A percentile compares a stretch with the other conserved stretches of the same genome.
phyloP scores from a whole-genome alignment of 2,888 invertebrate genomes.

The Meloe dianella region DNA sequence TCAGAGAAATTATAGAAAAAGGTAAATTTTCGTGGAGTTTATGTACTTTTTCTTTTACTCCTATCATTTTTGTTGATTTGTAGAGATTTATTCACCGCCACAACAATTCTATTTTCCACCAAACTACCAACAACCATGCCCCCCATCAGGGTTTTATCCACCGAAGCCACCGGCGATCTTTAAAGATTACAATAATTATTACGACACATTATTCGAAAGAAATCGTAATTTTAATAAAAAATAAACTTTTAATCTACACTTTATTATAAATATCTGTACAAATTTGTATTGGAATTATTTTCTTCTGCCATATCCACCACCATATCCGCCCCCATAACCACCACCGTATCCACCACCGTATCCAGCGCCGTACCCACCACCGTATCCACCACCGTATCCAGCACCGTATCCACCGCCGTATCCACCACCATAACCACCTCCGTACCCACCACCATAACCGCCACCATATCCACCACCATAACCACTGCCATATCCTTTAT shows the following conservation, averaged over 20 bases:
- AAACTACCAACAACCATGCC: not conserved
- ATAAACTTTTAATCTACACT: not conserved
- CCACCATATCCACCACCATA: not conserved
- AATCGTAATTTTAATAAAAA: not conserved
- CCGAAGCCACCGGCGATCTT: not conserved
- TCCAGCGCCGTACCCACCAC: slow-evolving; percentile 21
- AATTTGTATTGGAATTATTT: no score
- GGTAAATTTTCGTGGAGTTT: not conserved
- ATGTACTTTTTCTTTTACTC: no score
- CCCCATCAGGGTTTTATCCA: not conserved
- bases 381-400: slow-evolving; percentile 25
- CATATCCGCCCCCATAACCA: slow-evolving; percentile 22
- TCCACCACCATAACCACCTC: slow-evolving; percentile 19
- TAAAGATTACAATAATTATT: not conserved
- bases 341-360: slow-evolving; percentile 23
- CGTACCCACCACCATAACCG: not conserved
- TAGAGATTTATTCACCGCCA: not conserved
- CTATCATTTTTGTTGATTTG: no score
- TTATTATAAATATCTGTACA: slow-evolving; percentile 4
- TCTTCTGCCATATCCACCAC: slow-evolving; percentile 22
- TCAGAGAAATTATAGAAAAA: not conserved
- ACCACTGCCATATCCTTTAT: not conserved
- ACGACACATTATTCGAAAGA: not conserved
- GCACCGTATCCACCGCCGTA: slow-evolving; percentile 29
- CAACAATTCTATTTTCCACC: not conserved